Evolutionary conservation across 2,797 vertebrate genomes (phyloP).

Genomic region (Pangasius macronema): DNA sequence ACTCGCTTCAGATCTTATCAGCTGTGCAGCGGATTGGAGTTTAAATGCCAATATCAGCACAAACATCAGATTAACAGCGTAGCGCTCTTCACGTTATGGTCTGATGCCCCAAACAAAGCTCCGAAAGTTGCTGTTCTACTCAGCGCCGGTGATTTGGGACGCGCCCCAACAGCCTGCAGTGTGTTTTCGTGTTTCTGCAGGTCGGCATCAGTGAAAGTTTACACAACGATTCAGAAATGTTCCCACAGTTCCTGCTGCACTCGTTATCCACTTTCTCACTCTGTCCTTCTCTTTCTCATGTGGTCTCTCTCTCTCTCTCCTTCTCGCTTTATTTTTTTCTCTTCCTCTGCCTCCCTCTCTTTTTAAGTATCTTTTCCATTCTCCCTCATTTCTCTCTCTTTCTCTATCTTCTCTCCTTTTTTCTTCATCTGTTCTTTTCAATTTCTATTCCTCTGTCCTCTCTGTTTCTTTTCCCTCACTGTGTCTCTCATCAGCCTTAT

Average conservation of each 20-base stretch:
- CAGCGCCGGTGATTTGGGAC: neutral
- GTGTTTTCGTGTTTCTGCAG: neutral
- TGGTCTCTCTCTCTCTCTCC: neutral
- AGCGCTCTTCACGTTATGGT: neutral
- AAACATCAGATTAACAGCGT: neutral
- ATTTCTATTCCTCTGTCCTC: neutral
- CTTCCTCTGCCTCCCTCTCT: neutral
- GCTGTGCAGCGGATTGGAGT: neutral
- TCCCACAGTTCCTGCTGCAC: neutral
- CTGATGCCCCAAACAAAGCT: neutral
- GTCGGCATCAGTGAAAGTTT: neutral
- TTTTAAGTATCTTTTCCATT: too few relatives aligned
- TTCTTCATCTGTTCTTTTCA: too few relatives aligned
- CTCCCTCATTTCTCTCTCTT: neutral
- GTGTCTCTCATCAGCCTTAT: neutral
- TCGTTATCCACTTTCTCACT: neutral
- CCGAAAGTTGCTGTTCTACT: neutral
- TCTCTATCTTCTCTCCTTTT: neutral
- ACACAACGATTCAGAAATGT: neutral
- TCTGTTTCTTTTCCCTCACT: neutral
- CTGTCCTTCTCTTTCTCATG: neutral
- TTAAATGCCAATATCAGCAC: neutral
- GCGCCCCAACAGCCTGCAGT: neutral
- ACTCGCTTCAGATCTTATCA: neutral
- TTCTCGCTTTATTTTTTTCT: neutral